phyloP scores from a whole-genome alignment of 2,113 vertebrate genomes.

The Larimichthys polyactis region DNA sequence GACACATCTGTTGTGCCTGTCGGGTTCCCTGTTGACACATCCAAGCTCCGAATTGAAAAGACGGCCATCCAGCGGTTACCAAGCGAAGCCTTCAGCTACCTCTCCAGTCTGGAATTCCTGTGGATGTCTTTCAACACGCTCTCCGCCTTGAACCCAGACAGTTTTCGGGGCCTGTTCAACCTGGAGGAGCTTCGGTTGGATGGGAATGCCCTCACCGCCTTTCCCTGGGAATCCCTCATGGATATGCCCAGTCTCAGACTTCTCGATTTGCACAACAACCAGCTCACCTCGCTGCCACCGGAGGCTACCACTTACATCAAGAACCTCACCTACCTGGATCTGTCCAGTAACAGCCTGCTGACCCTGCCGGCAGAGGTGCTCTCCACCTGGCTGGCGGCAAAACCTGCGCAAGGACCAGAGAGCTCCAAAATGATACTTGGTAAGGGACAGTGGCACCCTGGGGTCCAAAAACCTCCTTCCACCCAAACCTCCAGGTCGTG shows the following conservation, averaged over 20 bases:
- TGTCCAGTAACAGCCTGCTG: slow-evolving; percentile 94
- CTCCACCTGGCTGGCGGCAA: slow-evolving; percentile 88
- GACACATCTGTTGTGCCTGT: slow-evolving; percentile 92
- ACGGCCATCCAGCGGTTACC: slow-evolving; percentile 91
- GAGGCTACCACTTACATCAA: slow-evolving; percentile 89
- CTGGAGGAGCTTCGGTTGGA: slow-evolving; percentile 94
- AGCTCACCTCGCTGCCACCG: slow-evolving; percentile 86
- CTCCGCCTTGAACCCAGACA: slow-evolving; percentile 84
- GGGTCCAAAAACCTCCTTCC: neutral
- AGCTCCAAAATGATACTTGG: slow-evolving; percentile 93
- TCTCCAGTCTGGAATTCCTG: slow-evolving; percentile 93
- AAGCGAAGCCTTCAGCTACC: slow-evolving; percentile 88
- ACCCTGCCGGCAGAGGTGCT: slow-evolving; percentile 91
- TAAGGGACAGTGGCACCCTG: slow-evolving; percentile 74
- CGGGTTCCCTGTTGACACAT: slow-evolving; percentile 90
- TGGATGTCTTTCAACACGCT: slow-evolving; percentile 97
- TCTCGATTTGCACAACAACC: slow-evolving; percentile 95
- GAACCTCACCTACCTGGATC: slow-evolving; percentile 94
- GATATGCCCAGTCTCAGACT: slow-evolving; percentile 91
- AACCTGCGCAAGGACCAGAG: slow-evolving; percentile 84
- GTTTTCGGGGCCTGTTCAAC: slow-evolving; percentile 88
- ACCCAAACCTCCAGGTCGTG: neutral
- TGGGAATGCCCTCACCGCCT: slow-evolving; percentile 90
- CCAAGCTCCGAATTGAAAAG: slow-evolving; percentile 93
- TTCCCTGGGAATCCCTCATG: slow-evolving; percentile 93